These are phyloP conservation scores for Pterois miles DNA, from an alignment of 2,797 vertebrate genomes.

Conservation along the genomic window DNA sequence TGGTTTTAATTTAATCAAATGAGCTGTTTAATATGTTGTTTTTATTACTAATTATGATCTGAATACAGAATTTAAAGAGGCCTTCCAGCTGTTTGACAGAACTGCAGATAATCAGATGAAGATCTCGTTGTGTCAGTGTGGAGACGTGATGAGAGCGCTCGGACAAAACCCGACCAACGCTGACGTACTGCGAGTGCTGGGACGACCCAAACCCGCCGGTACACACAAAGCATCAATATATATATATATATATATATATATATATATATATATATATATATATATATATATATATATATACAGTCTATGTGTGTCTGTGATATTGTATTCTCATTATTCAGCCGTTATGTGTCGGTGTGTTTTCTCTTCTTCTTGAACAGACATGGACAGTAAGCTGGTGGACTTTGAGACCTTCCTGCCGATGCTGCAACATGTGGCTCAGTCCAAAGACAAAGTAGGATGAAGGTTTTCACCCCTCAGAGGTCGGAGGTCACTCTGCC, in stretches of 20 bases:
- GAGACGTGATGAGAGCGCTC: constrained; percentile 87
- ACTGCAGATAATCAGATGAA: constrained; percentile 84
- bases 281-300: not conserved
- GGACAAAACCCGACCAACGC: constrained; percentile 85
- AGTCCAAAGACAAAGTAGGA: constrained; percentile 38
- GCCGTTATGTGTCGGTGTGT: no score
- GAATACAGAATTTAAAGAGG: constrained; percentile 67
- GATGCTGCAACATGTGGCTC: constrained; percentile 34
- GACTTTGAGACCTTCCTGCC: constrained; percentile 51
- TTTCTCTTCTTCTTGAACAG: constrained; percentile 1
- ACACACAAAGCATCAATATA: not conserved
- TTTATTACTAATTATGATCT: not conserved
- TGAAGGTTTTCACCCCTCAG: not conserved
- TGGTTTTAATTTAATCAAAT: no score
- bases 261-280: not conserved
- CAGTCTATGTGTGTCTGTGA: no score
- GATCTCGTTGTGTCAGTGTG: constrained; percentile 87
- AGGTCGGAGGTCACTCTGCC: not conserved
- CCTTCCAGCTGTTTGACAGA: constrained; percentile 89
- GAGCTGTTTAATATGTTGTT: no score
- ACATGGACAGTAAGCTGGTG: constrained; percentile 29
- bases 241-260: not conserved
- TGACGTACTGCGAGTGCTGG: not conserved
- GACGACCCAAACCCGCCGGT: not conserved
- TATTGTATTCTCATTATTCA: not conserved